Base-by-base conservation (phyloP, 2,797 vertebrate species). In the Danio albolineatus region DNA sequence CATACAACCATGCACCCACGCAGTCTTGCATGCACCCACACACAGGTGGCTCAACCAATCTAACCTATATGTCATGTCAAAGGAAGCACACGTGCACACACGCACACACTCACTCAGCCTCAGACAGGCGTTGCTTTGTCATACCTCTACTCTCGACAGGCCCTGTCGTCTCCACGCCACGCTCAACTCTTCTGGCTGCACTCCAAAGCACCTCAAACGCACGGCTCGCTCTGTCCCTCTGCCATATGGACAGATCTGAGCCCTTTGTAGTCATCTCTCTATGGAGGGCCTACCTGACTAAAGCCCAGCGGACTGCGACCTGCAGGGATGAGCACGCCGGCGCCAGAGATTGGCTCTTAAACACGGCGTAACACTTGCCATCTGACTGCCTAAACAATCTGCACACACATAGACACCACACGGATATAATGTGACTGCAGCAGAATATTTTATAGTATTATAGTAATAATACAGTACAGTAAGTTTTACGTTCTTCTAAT, bases 151-250 rank as follows among this genome's bases (percentile, higher is more conserved):
- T 67, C 62, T 72, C 39, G 57, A 80, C 41, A 78, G 59, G 61
- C 77, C 64, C 64, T 66, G 66, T 48, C 51, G n/a, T 56, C 61
- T 67, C 46, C 64, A 72, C 65, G 28, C 76, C 43, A 72, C 28
- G 60, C 77, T 76, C 71, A 81, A 54, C 69, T 80, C 57, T 56
- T 84, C 83, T 90, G 90, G 91, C 87, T 76, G 41, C 4, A 28
- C 67, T 88, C 91, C 92, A 91, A 69, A 79, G 66, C 46, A 54
- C 81, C 83, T 92, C 84, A 87, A 90, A 89, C 43, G 67, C 48
- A 66, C 13, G 73, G 75, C 78, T 36, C 65, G 72, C 44, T 69
- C 56, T 44, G 39, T 80, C 76, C 70, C 77, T 57, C 49, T 2
- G 65, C 83, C 77, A 86, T 75, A 82, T 82, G 75, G 79, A 61